A percentile compares a stretch with the other conserved stretches of the same genome.
These are phyloP conservation scores for Nymphalis io DNA, from an alignment of 1,140 invertebrate species.

Conservation along the genomic window DNA sequence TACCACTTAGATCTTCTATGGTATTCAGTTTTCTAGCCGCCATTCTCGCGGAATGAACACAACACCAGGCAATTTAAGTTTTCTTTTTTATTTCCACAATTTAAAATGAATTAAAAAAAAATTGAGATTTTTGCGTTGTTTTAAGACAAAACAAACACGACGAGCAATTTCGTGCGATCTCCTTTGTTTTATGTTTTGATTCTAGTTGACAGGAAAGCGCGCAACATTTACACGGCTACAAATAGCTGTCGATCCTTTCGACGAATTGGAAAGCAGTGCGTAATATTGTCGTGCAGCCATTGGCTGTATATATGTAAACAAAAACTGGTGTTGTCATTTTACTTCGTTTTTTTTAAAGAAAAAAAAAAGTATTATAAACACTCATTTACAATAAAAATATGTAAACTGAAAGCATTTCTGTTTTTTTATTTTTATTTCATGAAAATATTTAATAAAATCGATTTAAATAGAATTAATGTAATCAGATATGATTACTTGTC, in stretches of 20 bases:
- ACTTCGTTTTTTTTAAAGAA: no score
- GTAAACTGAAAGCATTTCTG: no score
- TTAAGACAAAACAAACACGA: slow-evolving; percentile 32
- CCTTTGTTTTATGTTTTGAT: slow-evolving; percentile 74
- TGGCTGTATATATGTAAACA: slow-evolving; percentile 53
- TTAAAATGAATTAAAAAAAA: slow-evolving; percentile 33
- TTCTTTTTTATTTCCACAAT: slow-evolving; percentile 18
- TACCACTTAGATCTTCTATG: slow-evolving; percentile 74
- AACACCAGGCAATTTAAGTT: slow-evolving; percentile 36
- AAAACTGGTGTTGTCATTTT: slow-evolving; percentile 47
- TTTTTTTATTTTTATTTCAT: no score
- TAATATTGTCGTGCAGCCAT: slow-evolving; percentile 37
- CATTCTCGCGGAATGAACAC: slow-evolving; percentile 54
- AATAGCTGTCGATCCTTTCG: slow-evolving; percentile 17
- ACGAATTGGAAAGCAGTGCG: slow-evolving; percentile 29
- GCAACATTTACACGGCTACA: slow-evolving; percentile 27
- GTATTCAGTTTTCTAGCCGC: slow-evolving; percentile 71
- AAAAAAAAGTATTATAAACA: no score
- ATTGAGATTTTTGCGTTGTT: slow-evolving; percentile 31
- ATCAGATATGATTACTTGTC: no score
- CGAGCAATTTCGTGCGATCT: slow-evolving; percentile 40
- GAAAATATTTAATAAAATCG: no score
- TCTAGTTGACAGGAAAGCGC: slow-evolving; percentile 46
- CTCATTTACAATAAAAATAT: no score
- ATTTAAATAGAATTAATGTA: no score